phyloP scores from a whole-genome alignment of 2,113 vertebrate species.

The Osmerus eperlanus region DNA sequence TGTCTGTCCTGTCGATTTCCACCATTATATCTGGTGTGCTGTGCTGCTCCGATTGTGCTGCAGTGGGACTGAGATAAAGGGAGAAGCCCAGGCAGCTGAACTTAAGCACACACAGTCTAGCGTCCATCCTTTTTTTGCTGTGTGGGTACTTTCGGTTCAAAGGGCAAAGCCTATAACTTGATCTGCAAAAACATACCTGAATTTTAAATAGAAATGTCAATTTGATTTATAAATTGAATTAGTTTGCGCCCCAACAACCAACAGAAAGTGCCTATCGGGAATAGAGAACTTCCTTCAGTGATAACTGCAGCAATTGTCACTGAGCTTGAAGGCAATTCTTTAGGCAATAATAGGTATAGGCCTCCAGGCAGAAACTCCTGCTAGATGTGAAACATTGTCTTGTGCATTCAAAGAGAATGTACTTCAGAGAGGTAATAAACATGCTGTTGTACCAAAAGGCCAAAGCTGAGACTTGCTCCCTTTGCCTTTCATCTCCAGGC shows the following conservation, averaged over 20 bases:
- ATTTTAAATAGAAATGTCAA: background rate
- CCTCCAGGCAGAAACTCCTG: no score
- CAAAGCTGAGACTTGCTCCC: background rate
- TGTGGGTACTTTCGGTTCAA: background rate
- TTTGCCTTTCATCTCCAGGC: background rate
- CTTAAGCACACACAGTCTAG: conserved; percentile 13
- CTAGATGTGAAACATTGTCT: no score
- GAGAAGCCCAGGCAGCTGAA: conserved; percentile 18
- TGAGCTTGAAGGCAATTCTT: no score
- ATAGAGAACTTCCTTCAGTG: background rate
- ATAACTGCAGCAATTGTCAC: no score
- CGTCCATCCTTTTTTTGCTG: background rate
- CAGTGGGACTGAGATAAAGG: conserved; percentile 10
- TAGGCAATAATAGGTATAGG: no score
- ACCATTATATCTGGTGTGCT: conserved; percentile 28
- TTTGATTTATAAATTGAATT: background rate
- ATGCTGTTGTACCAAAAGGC: no score
- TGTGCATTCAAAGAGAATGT: background rate
- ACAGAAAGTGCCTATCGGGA: background rate
- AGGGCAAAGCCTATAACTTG: background rate
- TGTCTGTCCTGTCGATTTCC: conserved; percentile 19
- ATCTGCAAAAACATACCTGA: background rate
- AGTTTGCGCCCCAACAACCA: background rate
- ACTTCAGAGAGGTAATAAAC: conserved; percentile 22
- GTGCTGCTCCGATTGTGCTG: conserved; percentile 13